phyloP scores from a whole-genome alignment of 2,113 vertebrate species.

The Mustela nigripes region DNA sequence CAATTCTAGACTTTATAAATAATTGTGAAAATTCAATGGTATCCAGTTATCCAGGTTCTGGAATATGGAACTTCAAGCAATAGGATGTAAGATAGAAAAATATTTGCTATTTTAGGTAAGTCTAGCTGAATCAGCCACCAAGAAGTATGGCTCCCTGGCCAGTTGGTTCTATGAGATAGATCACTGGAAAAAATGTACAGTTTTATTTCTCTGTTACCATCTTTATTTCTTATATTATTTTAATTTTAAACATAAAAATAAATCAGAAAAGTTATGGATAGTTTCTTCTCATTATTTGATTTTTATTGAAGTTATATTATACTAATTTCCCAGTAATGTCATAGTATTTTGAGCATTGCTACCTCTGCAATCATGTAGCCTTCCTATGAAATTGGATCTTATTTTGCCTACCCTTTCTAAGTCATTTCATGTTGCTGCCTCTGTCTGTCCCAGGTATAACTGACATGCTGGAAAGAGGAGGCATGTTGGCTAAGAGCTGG shows the following conservation, averaged over 20 bases:
- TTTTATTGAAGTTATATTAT: neutral
- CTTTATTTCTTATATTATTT: neutral
- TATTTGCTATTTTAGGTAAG: constrained; percentile 5
- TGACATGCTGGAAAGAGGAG: neutral
- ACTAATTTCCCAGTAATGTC: neutral
- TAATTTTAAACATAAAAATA: constrained; percentile 26
- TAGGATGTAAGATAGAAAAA: neutral
- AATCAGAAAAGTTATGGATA: neutral
- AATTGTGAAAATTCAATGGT: neutral
- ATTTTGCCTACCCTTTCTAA: neutral
- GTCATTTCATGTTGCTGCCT: neutral
- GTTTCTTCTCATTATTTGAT: neutral
- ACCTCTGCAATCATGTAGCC: neutral
- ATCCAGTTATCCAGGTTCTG: neutral
- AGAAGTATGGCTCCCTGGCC: neutral
- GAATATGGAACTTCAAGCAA: neutral
- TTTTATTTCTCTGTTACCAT: neutral
- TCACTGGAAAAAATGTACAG: neutral
- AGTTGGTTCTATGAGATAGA: neutral
- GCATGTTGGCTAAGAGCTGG: neutral
- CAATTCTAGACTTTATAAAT: constrained; percentile 26
- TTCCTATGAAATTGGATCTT: neutral
- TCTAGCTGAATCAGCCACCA: neutral
- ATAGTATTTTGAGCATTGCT: neutral
- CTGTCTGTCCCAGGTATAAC: neutral